Evolutionary conservation across 2,888 invertebrate species (phyloP).

Genomic region (Drosophila aldrichi): DNA sequence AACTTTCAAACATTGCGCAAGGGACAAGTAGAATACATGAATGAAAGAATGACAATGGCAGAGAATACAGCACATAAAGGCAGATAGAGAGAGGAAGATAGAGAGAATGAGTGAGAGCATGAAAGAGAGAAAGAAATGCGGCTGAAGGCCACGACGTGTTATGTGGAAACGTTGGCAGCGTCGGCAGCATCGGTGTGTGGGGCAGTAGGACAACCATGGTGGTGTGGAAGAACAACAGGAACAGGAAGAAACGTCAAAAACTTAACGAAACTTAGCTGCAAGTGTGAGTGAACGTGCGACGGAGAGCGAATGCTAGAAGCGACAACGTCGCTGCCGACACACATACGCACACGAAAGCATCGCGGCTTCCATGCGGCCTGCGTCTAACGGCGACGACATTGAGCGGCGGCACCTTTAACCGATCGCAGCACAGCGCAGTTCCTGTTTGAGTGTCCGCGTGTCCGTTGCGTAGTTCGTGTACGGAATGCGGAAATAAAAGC

Average conservation of each 20-base stretch:
- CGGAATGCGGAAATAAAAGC: constrained; percentile 28
- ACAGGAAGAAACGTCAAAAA: constrained; percentile 68
- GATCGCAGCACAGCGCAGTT: constrained; percentile 72
- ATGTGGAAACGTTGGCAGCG: constrained; percentile 10
- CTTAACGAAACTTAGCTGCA: constrained; percentile 67
- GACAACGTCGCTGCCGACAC: constrained; percentile 22
- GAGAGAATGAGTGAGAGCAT: constrained; percentile 9
- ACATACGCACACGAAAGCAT: constrained; percentile 27
- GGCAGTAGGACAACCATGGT: constrained; percentile 69
- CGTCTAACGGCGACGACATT: constrained; percentile 76
- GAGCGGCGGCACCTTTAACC: constrained; percentile 81
- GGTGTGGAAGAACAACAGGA: constrained; percentile 68
- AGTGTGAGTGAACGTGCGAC: constrained; percentile 22
- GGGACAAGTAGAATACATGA: constrained; percentile 48
- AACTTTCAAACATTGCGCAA: constrained; percentile 23
- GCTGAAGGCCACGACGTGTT: constrained; percentile 51
- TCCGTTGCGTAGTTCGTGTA: constrained; percentile 20
- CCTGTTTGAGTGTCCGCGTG: constrained; percentile 26
- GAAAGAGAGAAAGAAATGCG: constrained; percentile 35
- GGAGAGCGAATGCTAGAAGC: constrained; percentile 45
- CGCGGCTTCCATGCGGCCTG: constrained; percentile 81
- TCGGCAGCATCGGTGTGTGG: constrained; percentile 59
- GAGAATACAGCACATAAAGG: constrained; percentile 6
- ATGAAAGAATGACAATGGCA: constrained; percentile 45
- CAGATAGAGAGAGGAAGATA: constrained; percentile 18